phyloP scores from a whole-genome alignment of 2,113 vertebrate genomes.

The Hylia prasina region DNA sequence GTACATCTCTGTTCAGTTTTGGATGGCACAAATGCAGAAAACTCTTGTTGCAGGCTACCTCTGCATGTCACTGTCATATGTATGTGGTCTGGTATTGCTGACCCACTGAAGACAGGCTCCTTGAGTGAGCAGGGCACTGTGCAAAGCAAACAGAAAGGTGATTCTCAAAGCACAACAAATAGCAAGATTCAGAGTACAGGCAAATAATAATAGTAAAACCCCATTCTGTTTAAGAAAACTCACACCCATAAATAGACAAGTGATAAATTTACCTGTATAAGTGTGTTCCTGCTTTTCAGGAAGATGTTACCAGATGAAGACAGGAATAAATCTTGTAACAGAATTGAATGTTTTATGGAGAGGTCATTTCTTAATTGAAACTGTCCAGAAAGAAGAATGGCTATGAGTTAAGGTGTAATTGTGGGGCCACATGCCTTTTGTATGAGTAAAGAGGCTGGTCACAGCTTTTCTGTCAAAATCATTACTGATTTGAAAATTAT shows the following conservation, averaged over 20 bases:
- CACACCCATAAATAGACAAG: background rate
- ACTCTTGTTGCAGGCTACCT: background rate
- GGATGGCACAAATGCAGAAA: background rate
- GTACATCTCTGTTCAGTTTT: background rate
- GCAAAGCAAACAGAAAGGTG: background rate
- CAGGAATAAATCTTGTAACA: background rate
- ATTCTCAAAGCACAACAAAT: background rate
- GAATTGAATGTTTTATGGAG: background rate
- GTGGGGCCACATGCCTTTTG: background rate
- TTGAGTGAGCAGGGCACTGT: background rate
- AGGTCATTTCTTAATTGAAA: constrained; percentile 36
- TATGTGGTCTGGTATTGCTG: background rate
- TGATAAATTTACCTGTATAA: background rate
- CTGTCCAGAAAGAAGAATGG: constrained; percentile 18
- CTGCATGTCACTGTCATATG: background rate
- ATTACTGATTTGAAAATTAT: background rate
- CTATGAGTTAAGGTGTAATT: background rate
- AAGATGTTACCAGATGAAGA: background rate
- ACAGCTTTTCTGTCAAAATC: background rate
- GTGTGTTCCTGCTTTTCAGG: background rate
- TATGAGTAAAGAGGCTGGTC: background rate
- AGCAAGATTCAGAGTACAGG: background rate
- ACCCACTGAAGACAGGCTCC: background rate
- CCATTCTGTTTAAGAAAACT: background rate
- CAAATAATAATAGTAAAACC: background rate